phyloP scores from a whole-genome alignment of 2,888 invertebrate genomes.

The Platycnemis pennipes region DNA sequence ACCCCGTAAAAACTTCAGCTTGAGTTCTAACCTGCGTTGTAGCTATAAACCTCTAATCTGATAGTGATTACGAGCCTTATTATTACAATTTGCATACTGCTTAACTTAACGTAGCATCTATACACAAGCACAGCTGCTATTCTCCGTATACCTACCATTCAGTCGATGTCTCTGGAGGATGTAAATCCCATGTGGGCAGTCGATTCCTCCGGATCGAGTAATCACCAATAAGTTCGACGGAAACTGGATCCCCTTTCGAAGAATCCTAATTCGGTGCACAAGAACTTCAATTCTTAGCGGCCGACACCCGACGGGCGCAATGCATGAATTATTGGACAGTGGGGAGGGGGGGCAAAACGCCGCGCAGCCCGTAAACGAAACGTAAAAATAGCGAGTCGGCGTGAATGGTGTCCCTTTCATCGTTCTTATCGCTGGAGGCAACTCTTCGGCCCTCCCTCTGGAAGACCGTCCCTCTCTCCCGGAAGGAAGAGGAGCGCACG shows the following conservation, averaged over 20 bases:
- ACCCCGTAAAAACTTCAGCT: too few relatives aligned
- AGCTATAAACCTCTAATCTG: too few relatives aligned
- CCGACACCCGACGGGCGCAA: neutral
- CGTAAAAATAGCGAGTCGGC: conserved; percentile 15
- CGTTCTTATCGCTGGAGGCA: neutral
- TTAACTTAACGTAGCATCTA: too few relatives aligned
- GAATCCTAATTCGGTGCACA: neutral
- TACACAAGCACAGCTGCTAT: too few relatives aligned
- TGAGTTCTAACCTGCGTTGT: too few relatives aligned
- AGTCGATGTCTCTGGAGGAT: too few relatives aligned
- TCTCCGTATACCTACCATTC: too few relatives aligned
- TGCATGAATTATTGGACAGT: neutral
- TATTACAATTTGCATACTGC: too few relatives aligned
- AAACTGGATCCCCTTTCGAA: neutral
- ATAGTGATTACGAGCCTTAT: too few relatives aligned
- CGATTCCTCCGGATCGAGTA: neutral
- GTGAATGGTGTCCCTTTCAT: conserved; percentile 13
- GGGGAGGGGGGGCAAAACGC: neutral
- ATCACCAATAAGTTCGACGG: neutral
- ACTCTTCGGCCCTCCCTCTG: neutral
- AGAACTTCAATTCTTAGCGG: neutral
- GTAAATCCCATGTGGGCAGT: neutral
- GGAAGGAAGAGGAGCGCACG: neutral
- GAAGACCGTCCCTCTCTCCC: neutral
- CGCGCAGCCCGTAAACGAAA: neutral